Percentiles rank a stretch among this genome's conserved stretches.
Conservation (phyloP, 1,140 invertebrate genomes). For the Sycophaga agraensis region DNA sequence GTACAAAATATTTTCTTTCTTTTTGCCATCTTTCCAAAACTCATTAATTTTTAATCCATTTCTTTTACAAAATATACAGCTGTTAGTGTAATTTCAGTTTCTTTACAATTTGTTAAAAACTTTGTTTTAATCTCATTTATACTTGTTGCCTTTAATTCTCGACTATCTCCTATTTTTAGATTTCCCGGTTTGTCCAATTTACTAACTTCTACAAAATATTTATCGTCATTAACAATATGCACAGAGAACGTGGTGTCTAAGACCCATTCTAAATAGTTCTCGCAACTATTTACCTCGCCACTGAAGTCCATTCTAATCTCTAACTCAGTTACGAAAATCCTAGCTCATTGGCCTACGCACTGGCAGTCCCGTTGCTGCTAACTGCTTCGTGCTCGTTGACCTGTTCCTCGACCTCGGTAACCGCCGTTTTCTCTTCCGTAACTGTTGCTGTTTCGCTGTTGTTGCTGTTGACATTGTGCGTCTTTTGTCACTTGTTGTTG, state of each 20-base stretch:
- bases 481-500: too few relatives aligned
- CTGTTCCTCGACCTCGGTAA: not conserved
- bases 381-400: not conserved
- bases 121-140: too few relatives aligned
- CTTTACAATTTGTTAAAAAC: not conserved
- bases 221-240: constrained; percentile 1
- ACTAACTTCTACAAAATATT: not conserved
- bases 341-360: not conserved
- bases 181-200: not conserved
- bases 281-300: not conserved
- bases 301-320: not conserved
- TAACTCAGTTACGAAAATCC: not conserved
- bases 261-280: not conserved
- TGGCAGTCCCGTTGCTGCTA: not conserved
- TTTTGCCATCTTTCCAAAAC: not conserved
- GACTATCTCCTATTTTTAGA: not conserved
- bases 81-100: not conserved
- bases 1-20: constrained; percentile 5
- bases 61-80: too few relatives aligned
- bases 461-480: not conserved
- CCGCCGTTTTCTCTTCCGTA: too few relatives aligned
- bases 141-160: too few relatives aligned
- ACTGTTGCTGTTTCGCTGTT: not conserved
- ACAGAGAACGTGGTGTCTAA: not conserved
- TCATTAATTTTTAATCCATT: too few relatives aligned